Conservation (phyloP, 2,888 invertebrate genomes). For the Eupithecia inturbata region DNA sequence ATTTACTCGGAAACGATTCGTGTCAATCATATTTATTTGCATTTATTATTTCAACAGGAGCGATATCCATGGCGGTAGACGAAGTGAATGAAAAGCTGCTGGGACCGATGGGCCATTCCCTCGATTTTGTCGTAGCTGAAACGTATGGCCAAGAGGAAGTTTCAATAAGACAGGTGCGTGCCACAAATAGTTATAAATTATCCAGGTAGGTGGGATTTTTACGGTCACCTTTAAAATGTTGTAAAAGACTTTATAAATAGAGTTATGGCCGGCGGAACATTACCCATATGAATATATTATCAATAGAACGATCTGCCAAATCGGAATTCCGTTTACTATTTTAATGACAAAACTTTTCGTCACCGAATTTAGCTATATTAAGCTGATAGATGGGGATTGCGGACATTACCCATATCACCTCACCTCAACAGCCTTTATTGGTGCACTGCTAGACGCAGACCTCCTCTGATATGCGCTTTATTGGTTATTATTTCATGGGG, state of each 20-base stretch:
- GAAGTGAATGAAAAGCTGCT: slow-evolving; percentile 89
- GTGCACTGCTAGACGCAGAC: too few species aligned
- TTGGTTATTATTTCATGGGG: too few species aligned
- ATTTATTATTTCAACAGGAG: slow-evolving; percentile 83
- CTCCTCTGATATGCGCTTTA: too few species aligned
- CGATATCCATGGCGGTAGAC: slow-evolving; percentile 93
- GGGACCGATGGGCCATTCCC: slow-evolving; percentile 87
- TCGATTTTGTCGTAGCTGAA: slow-evolving; percentile 93
- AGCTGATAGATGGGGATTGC: too few species aligned
- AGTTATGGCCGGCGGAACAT: not conserved
- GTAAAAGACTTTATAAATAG: slow-evolving; percentile 4
- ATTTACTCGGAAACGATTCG: not conserved
- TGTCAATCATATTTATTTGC: not conserved
- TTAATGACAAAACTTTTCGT: not conserved
- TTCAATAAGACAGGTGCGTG: slow-evolving; percentile 88
- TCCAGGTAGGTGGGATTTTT: not conserved
- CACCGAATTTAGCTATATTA: not conserved
- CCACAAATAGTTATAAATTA: slow-evolving; percentile 36
- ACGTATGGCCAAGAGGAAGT: slow-evolving; percentile 95
- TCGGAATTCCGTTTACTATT: not conserved
- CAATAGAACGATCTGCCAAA: not conserved
- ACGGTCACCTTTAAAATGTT: not conserved
- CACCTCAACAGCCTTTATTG: too few species aligned
- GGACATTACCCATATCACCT: too few species aligned
- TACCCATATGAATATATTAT: not conserved